Conservation (phyloP, 2,888 invertebrate species). For the Cheilosia impressa region DNA sequence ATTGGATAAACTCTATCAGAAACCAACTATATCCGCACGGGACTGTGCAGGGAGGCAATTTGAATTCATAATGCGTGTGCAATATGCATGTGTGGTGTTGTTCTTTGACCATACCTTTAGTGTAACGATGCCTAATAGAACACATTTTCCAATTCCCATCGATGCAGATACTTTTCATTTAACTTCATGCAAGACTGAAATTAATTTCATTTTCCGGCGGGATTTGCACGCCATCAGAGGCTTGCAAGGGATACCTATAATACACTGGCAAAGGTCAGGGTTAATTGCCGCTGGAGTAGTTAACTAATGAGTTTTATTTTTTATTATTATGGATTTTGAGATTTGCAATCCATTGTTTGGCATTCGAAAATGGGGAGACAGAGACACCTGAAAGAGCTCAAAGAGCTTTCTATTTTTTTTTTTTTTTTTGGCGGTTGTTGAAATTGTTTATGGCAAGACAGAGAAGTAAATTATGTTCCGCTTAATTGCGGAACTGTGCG, state of each 20-base stretch:
- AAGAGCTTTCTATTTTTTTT: constrained; percentile 5
- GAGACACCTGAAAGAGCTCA: background rate
- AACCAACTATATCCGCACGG: constrained; percentile 25
- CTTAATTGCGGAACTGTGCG: constrained; percentile 3
- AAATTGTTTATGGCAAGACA: background rate
- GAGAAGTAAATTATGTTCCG: background rate
- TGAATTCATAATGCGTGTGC: constrained; percentile 48
- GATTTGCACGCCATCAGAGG: background rate
- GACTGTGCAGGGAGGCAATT: constrained; percentile 13
- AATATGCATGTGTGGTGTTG: constrained; percentile 42
- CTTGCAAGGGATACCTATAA: constrained; percentile 24
- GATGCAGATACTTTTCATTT: background rate
- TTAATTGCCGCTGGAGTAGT: constrained; percentile 37
- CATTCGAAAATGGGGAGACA: background rate
- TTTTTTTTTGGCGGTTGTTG: background rate
- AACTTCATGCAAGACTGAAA: constrained; percentile 20
- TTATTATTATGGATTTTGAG: constrained; percentile 30
- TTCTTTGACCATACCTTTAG: constrained; percentile 26
- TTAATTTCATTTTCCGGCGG: constrained; percentile 43
- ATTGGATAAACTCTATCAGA: constrained; percentile 52
- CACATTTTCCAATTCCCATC: constrained; percentile 57
- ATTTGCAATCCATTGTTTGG: constrained; percentile 24
- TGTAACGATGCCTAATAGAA: constrained; percentile 22
- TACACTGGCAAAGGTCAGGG: constrained; percentile 25
- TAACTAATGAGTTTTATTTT: constrained; percentile 43